phyloP scores from a whole-genome alignment of 2,888 invertebrate species.

The Andrena bicolor region DNA sequence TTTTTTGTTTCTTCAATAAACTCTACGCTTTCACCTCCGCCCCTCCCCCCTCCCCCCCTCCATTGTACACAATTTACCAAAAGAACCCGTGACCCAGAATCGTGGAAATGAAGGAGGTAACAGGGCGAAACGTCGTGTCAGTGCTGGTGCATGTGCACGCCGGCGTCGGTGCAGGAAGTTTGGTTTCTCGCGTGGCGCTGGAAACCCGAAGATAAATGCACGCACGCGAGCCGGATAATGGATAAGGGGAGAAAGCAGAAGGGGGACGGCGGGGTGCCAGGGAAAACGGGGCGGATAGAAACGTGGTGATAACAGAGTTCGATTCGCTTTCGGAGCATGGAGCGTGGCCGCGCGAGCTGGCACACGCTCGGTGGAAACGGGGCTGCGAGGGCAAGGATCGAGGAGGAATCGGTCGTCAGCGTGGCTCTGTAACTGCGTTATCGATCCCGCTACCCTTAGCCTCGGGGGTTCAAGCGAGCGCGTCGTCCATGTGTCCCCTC shows the following conservation, averaged over 20 bases:
- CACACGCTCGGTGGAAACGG: conserved; percentile 4
- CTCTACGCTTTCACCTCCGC: no score
- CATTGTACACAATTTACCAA: no score
- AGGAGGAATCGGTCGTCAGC: conserved; percentile 45
- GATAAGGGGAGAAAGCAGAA: background rate
- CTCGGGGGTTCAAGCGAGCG: conserved; percentile 46
- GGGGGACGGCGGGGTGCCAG: background rate
- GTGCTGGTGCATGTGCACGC: conserved; percentile 13
- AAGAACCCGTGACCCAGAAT: background rate
- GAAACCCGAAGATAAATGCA: conserved; percentile 30
- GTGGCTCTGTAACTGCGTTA: conserved; percentile 53
- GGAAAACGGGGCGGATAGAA: conserved; percentile 9
- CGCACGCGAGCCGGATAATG: conserved; percentile 10
- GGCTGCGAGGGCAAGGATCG: conserved; percentile 8
- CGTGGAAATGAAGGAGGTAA: conserved; percentile 31
- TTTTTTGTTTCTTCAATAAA: no score
- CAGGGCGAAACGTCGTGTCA: conserved; percentile 32
- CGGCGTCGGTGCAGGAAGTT: conserved; percentile 22
- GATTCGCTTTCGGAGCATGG: conserved; percentile 46
- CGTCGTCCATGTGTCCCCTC: conserved; percentile 58
- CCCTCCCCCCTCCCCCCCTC: no score
- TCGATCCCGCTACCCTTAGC: conserved; percentile 58
- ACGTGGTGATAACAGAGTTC: conserved; percentile 50
- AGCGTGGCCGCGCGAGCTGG: background rate
- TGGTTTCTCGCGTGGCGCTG: conserved; percentile 16